Evolutionary conservation across 1,140 invertebrate species (phyloP).

Genomic region (Drosophila repleta): DNA sequence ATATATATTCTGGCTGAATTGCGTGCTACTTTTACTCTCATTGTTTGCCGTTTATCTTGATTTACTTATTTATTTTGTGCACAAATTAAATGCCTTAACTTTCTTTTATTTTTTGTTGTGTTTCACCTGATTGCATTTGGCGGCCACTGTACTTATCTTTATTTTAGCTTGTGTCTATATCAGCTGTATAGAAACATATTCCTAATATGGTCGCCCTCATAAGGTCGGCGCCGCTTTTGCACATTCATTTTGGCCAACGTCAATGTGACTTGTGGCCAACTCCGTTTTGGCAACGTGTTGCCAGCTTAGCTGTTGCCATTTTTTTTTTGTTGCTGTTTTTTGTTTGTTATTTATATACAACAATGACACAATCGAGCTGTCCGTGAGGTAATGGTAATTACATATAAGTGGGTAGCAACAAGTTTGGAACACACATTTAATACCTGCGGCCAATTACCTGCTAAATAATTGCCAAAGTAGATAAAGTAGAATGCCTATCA

Average conservation of each 20-base stretch:
- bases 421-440: neutral
- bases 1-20: conserved; percentile 39
- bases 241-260: conserved; percentile 12
- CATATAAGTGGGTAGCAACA: conserved; percentile 29
- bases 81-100: conserved; percentile 29
- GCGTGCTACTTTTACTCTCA: conserved; percentile 70
- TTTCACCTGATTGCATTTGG: conserved; percentile 5
- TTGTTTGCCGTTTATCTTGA: conserved; percentile 42
- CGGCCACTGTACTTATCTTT: neutral
- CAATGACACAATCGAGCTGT: conserved; percentile 49
- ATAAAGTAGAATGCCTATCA: neutral
- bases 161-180: neutral
- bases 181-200: conserved; percentile 15
- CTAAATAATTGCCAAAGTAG: conserved; percentile 10
- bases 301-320: conserved; percentile 32
- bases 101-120: conserved; percentile 39
- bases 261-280: conserved; percentile 38
- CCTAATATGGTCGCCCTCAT: conserved; percentile 40
- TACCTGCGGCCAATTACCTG: conserved; percentile 18
- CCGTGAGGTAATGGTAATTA: conserved; percentile 48
- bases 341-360: conserved; percentile 47
- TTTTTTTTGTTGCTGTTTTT: conserved; percentile 28
- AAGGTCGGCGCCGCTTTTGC: conserved; percentile 52
- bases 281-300: conserved; percentile 64
- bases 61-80: conserved; percentile 11